phyloP scores from a whole-genome alignment of 1,140 invertebrate species.

The Drosophila pachea region DNA sequence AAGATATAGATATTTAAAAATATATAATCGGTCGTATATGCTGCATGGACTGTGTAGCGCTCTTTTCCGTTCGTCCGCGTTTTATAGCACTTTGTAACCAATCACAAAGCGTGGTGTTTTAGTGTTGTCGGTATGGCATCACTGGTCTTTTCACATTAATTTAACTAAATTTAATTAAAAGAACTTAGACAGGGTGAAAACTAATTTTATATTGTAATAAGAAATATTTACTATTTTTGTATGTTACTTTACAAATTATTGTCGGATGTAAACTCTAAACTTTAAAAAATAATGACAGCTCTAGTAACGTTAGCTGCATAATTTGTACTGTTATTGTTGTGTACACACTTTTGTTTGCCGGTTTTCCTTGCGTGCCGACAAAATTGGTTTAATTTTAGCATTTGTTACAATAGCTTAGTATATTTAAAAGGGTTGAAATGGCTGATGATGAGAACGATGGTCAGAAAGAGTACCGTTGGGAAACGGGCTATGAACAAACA shows the following conservation, averaged over 20 bases:
- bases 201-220: neutral
- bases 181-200: neutral
- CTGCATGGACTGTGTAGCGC: slow-evolving; percentile 44
- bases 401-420: neutral
- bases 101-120: slow-evolving; percentile 51
- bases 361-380: slow-evolving; percentile 11
- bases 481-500: slow-evolving; percentile 97
- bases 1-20: neutral
- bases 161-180: neutral
- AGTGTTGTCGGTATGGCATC: slow-evolving; percentile 45
- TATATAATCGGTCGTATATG: slow-evolving; percentile 26
- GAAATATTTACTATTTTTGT: neutral
- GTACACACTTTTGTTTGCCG: slow-evolving; percentile 42
- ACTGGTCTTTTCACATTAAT: neutral
- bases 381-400: neutral
- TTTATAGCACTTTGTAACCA: slow-evolving; percentile 63
- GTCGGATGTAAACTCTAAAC: neutral
- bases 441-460: slow-evolving; percentile 89
- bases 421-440: slow-evolving; percentile 36
- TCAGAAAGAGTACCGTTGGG: slow-evolving; percentile 96
- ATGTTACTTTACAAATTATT: neutral
- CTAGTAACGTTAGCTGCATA: slow-evolving; percentile 12
- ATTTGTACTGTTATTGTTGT: slow-evolving; percentile 6
- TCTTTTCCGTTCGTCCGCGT: slow-evolving; percentile 66
- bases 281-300: slow-evolving; percentile 10